Conservation (phyloP, 2,113 vertebrate species). For the Pelusios castaneus region DNA sequence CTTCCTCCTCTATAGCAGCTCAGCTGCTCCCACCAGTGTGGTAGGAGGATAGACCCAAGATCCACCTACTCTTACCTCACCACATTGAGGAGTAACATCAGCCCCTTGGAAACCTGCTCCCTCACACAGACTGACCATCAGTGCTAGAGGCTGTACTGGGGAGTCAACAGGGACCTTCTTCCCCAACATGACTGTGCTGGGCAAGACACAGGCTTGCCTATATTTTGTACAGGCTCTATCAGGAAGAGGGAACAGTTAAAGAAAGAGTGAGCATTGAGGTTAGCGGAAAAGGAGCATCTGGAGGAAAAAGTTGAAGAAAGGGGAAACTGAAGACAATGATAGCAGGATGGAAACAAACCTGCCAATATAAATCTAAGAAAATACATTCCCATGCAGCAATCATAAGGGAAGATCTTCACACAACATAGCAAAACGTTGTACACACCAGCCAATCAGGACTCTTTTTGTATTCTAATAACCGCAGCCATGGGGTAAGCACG, state of each 20-base stretch:
- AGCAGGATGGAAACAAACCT: background rate
- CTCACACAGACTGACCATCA: fast-evolving
- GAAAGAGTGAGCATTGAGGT: background rate
- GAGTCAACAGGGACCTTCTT: background rate
- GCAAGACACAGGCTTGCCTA: background rate
- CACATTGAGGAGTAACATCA: fast-evolving
- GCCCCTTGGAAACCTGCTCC: background rate
- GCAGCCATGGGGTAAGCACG: background rate
- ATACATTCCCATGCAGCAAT: fast-evolving
- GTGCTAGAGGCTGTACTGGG: background rate
- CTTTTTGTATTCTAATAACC: fast-evolving
- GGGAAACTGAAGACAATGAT: background rate
- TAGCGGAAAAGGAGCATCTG: background rate
- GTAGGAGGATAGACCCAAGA: background rate
- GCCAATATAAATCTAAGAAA: background rate
- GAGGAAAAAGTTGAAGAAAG: background rate
- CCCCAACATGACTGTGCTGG: background rate
- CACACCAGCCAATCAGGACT: background rate
- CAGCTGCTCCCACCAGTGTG: fast-evolving
- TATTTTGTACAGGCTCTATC: background rate
- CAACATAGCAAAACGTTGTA: background rate
- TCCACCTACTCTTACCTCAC: fast-evolving
- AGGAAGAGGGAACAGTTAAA: background rate
- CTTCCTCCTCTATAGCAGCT: background rate
- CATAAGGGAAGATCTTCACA: background rate